Evolutionary conservation across 2,797 vertebrate species (phyloP).

Genomic region (Anas bahamensis): DNA sequence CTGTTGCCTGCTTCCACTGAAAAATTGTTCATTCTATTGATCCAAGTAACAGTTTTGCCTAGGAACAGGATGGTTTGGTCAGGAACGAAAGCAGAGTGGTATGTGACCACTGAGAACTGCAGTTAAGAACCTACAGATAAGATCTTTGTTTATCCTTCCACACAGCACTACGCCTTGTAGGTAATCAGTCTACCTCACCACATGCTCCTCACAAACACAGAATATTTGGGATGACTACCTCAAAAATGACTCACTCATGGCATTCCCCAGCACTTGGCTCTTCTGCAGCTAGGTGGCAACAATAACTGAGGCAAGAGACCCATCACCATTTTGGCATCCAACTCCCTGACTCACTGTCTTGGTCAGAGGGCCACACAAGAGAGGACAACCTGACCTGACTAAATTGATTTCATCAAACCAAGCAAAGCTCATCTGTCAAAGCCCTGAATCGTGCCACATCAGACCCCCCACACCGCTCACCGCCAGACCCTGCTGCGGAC

Average conservation of each 20-base stretch:
- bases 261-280: not conserved
- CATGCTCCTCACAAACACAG: not conserved
- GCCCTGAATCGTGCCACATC: rapidly evolving
- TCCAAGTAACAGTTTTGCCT: not conserved
- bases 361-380: not conserved
- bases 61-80: not conserved
- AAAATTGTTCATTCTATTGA: not conserved
- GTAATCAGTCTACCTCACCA: not conserved
- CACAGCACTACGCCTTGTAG: not conserved
- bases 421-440: not conserved
- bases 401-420: not conserved
- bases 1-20: not conserved
- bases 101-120: not conserved
- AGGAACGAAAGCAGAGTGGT: not conserved
- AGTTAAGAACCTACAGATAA: not conserved
- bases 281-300: not conserved
- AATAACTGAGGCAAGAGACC: not conserved
- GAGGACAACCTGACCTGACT: not conserved
- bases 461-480: not conserved
- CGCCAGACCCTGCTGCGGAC: not conserved
- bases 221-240: not conserved
- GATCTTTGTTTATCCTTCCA: not conserved
- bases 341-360: not conserved
- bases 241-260: not conserved
- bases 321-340: not conserved